Conservation (phyloP, 2,797 vertebrate species). For the Bradypodion ventrale region DNA sequence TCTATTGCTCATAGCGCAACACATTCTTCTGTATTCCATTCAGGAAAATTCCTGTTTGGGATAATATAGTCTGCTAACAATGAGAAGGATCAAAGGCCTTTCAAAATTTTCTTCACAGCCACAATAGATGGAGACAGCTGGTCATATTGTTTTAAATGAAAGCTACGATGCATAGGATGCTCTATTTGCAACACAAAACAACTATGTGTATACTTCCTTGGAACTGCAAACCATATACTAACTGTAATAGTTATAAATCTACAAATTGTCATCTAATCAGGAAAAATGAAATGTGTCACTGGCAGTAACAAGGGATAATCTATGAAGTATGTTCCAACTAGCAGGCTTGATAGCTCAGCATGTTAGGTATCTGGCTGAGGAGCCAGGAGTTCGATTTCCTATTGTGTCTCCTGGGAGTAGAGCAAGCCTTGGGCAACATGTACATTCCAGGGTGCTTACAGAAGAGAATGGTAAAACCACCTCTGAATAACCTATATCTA, state of each 20-base stretch:
- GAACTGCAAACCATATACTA: not conserved
- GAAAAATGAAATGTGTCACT: not conserved
- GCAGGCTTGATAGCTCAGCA: no score
- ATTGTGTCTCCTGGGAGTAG: no score
- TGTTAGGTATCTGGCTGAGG: no score
- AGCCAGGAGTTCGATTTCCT: not conserved
- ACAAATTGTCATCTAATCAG: not conserved
- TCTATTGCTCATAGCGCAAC: fast-evolving
- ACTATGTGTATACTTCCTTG: not conserved
- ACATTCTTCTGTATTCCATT: not conserved
- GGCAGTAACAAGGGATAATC: not conserved
- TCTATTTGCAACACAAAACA: not conserved
- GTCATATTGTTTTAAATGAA: not conserved
- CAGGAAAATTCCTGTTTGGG: fast-evolving
- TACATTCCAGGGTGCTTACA: no score
- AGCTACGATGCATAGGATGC: not conserved
- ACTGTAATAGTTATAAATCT: not conserved
- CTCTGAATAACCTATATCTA: no score
- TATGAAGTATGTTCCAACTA: not conserved
- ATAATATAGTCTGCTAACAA: not conserved
- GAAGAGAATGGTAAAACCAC: no score
- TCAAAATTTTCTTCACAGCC: not conserved
- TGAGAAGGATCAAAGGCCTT: not conserved
- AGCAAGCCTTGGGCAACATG: no score
- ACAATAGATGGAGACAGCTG: not conserved